Percentiles rank a stretch among this genome's conserved stretches.
phyloP scores from a whole-genome alignment of 2,888 invertebrate species.

The Leptopilina syphax region DNA sequence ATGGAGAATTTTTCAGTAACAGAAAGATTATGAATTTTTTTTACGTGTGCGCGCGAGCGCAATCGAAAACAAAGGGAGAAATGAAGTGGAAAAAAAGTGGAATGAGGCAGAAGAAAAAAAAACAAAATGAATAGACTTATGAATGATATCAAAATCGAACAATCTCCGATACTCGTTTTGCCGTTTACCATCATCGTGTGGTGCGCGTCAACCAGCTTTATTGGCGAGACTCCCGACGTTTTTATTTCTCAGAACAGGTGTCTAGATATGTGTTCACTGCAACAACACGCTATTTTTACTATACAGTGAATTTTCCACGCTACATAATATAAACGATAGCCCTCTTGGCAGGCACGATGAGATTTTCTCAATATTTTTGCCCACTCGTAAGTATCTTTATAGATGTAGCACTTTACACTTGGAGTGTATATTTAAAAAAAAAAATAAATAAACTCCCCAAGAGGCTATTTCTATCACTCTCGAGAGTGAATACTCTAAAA shows the following conservation, averaged over 20 bases:
- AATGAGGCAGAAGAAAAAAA: background rate
- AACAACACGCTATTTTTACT: background rate
- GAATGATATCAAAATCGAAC: constrained; percentile 25
- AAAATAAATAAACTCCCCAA: background rate
- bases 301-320: too few relatives aligned
- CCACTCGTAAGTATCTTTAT: background rate
- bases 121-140: constrained; percentile 21
- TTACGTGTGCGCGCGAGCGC: background rate
- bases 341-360: constrained; percentile 12
- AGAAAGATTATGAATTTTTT: background rate
- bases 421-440: constrained; percentile 20
- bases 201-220: constrained; percentile 33
- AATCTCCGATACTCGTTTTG: constrained; percentile 35
- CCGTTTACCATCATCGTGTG: constrained; percentile 19
- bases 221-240: constrained; percentile 24
- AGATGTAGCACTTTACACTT: too few relatives aligned
- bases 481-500: background rate
- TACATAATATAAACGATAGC: constrained; percentile 12
- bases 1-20: background rate
- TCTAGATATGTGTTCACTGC: background rate
- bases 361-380: constrained; percentile 33
- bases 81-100: constrained; percentile 3
- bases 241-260: constrained; percentile 37
- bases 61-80: constrained; percentile 23
- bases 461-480: constrained; percentile 1